A percentile compares a stretch with the other conserved stretches of the same genome.
Evolutionary conservation across 2,113 vertebrate genomes (phyloP).

Genomic region (Dasypus novemcinctus): DNA sequence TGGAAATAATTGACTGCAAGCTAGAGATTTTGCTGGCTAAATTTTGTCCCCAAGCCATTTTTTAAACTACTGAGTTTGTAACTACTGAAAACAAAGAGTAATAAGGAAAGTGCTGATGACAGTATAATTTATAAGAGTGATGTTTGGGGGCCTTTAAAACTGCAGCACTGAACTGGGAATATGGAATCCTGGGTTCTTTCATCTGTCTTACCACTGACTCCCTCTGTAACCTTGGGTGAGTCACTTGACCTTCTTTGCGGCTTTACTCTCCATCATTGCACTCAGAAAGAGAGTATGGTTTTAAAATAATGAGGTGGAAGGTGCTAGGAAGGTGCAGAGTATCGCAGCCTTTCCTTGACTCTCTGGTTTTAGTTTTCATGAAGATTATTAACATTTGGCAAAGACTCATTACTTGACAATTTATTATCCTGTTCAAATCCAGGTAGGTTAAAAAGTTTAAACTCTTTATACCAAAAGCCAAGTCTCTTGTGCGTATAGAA

Average conservation of each 20-base stretch:
- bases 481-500: slow-evolving; percentile 65
- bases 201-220: not conserved
- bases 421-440: slow-evolving; percentile 73
- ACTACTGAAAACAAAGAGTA: slow-evolving; percentile 54
- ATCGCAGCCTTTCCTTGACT: slow-evolving; percentile 19
- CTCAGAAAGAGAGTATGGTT: not conserved
- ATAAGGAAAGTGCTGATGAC: slow-evolving; percentile 19
- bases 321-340: not conserved
- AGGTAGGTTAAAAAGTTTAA: slow-evolving; percentile 79
- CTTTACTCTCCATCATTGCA: not conserved
- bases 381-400: slow-evolving; percentile 77
- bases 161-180: not conserved
- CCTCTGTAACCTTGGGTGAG: slow-evolving; percentile 3
- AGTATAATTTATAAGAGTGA: slow-evolving; percentile 50
- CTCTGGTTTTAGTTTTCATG: slow-evolving; percentile 57
- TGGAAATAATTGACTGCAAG: slow-evolving; percentile 69
- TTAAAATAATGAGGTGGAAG: not conserved
- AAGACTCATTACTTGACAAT: slow-evolving; percentile 71
- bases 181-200: slow-evolving; percentile 19
- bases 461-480: slow-evolving; percentile 72
- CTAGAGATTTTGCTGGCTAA: slow-evolving; percentile 61
- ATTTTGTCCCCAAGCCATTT: slow-evolving; percentile 59
- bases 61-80: slow-evolving; percentile 46
- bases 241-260: not conserved
- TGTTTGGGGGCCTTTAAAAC: not conserved